Base-by-base conservation (phyloP, 35 echinoderm and acorn worm genomes). In the Lytechinus variegatus region DNA sequence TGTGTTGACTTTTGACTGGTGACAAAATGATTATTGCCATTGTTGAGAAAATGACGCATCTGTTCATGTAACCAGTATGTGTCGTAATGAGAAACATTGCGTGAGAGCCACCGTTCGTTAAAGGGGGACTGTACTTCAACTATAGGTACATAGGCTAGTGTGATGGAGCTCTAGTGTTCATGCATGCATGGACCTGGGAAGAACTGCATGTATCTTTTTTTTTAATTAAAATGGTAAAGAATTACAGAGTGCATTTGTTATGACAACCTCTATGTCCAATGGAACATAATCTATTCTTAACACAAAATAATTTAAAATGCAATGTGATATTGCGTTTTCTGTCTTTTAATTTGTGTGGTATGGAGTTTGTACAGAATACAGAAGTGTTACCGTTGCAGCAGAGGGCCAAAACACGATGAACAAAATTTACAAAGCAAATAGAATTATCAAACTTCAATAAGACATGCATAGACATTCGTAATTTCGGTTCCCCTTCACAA, bases 11-110 rank as follows among this genome's bases (percentile, higher is more conserved):
- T 79, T 16, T 6, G 16, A 79, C 66, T 79, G 12, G 66, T 79
- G 66, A 79, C n/a, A 79, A 79, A 79, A 24, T 79, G 66, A 79
- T 79, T 79, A 79, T 79, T 79, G 66, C 66, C n/a, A 79, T 79
- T 79, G 66, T 79, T n/a, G 66, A 79, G n/a, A 79, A 79, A 16
- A 79, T 14, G 66, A 24, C 66, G 66, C 66, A 79, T 79, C 66
- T 79, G 66, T 79, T 79, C 66, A n/a, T 79, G 66, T 79, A 79
- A 6, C 10, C 66, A 79, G 66, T 79, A 79, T 79, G 66, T 79
- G 66, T 79, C 66, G 66, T 79, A 79, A 79, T 79, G 66, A 79
- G 4, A 79, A 79, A 24, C 66, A 79, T 3, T 19, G 66, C 66
- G 66, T 79, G 66, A 79, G 66, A 79, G 66, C 21, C 66, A 79